These are phyloP conservation scores for Vireo griseus DNA, from an alignment of 2,797 vertebrate species.

Conservation along the genomic window DNA sequence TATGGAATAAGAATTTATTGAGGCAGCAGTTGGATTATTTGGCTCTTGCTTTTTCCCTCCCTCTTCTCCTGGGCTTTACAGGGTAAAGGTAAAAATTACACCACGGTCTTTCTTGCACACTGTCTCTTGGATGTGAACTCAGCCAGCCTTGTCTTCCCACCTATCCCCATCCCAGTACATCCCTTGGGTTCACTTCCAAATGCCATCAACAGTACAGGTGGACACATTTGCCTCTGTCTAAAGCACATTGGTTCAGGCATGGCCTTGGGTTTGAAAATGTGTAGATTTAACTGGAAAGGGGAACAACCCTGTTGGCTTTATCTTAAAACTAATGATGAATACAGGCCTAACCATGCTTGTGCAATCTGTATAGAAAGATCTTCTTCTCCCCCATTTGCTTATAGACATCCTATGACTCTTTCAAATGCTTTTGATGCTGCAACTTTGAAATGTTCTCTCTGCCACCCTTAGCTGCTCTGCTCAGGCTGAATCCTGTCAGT, in stretches of 20 bases:
- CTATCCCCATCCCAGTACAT: background rate
- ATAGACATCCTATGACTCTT: background rate
- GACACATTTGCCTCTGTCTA: background rate
- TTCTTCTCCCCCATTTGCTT: background rate
- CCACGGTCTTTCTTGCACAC: background rate
- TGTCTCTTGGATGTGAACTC: background rate
- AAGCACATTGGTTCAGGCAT: background rate
- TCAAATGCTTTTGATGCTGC: background rate
- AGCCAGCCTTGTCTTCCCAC: background rate
- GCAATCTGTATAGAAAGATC: background rate
- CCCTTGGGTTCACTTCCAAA: background rate
- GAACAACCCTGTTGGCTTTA: background rate
- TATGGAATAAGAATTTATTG: constrained; percentile 19
- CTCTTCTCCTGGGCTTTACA: background rate
- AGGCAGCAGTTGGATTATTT: background rate
- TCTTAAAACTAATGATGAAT: background rate
- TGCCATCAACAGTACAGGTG: background rate
- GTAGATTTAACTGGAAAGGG: background rate
- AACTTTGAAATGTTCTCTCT: background rate
- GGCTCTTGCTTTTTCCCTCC: background rate
- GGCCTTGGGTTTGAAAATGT: background rate
- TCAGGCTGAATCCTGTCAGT: background rate
- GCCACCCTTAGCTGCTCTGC: background rate
- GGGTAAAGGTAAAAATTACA: no score
- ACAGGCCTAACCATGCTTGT: background rate